Evolutionary conservation across 2,797 vertebrate species (phyloP).

Genomic region (Smutsia temminckii): DNA sequence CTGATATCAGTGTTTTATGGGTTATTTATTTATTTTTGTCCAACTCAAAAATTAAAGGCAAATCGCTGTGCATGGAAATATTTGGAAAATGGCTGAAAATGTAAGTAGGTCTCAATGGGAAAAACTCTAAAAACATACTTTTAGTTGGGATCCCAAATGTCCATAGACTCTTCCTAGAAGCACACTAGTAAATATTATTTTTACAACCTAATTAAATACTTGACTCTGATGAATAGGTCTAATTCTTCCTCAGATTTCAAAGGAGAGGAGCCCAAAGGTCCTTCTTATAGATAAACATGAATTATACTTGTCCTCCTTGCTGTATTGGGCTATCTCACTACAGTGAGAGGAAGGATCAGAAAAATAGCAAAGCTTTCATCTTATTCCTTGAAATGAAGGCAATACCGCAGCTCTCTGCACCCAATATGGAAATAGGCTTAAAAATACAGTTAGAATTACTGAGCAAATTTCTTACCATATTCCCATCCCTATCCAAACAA

Average conservation of each 20-base stretch:
- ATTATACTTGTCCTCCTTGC: not conserved
- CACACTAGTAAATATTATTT: not conserved
- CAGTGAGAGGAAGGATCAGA: not conserved
- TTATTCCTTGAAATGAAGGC: slow-evolving; percentile 21
- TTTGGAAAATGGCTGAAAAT: slow-evolving; percentile 40
- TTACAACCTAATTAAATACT: slow-evolving; percentile 24
- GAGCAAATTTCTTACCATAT: not conserved
- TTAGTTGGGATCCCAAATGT: slow-evolving; percentile 7
- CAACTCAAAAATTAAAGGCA: slow-evolving; percentile 52
- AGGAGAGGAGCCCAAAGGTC: not conserved
- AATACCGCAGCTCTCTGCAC: not conserved
- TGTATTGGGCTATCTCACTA: not conserved
- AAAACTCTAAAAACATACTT: slow-evolving; percentile 47
- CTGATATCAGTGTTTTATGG: not conserved
- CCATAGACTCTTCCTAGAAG: not conserved
- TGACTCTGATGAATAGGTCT: not conserved
- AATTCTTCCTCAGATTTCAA: slow-evolving; percentile 37
- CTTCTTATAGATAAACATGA: not conserved
- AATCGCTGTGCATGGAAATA: slow-evolving; percentile 46
- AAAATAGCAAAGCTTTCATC: not conserved
- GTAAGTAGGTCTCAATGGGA: not conserved
- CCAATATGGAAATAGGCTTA: not conserved
- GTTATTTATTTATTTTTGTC: not conserved
- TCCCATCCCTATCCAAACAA: not conserved
- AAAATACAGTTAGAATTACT: not conserved